Evolutionary conservation across 2,113 vertebrate genomes (phyloP).

Genomic region (Mobula hypostoma): DNA sequence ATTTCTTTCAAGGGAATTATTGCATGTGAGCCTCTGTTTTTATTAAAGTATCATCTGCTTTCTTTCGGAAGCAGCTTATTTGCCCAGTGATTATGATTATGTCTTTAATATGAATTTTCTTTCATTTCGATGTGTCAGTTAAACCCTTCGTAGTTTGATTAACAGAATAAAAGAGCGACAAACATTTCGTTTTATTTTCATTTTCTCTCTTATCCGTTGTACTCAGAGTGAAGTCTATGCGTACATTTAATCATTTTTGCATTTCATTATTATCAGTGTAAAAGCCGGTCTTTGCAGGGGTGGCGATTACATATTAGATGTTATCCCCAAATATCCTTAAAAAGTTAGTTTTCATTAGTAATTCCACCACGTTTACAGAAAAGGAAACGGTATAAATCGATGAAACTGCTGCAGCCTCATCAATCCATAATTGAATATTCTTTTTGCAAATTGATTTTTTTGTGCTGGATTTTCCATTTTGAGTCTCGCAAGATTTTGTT

Average conservation of each 20-base stretch:
- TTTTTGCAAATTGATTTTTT: constrained; percentile 24
- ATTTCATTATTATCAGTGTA: not conserved
- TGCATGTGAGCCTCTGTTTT: not conserved
- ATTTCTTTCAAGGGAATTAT: not conserved
- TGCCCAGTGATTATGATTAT: not conserved
- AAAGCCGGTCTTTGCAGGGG: not conserved
- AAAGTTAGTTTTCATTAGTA: constrained; percentile 1
- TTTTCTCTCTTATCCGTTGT: not conserved
- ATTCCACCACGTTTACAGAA: not conserved
- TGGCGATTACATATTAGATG: not conserved
- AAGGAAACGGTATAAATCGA: constrained; percentile 25
- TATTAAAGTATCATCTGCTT: not conserved
- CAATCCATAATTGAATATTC: constrained; percentile 30
- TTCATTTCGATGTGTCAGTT: not conserved
- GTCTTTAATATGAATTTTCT: not conserved
- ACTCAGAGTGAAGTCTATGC: not conserved
- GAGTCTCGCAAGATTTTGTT: not conserved
- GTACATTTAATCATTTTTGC: not conserved
- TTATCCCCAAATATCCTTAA: not conserved
- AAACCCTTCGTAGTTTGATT: constrained; percentile 23
- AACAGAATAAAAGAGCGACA: constrained; percentile 5
- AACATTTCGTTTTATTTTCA: not conserved
- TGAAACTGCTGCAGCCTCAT: constrained; percentile 25
- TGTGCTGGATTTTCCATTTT: not conserved
- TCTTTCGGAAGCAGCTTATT: not conserved